These are phyloP conservation scores for Coptodon bakossiorum DNA, from an alignment of 2,113 vertebrate genomes.

Conservation along the genomic window DNA sequence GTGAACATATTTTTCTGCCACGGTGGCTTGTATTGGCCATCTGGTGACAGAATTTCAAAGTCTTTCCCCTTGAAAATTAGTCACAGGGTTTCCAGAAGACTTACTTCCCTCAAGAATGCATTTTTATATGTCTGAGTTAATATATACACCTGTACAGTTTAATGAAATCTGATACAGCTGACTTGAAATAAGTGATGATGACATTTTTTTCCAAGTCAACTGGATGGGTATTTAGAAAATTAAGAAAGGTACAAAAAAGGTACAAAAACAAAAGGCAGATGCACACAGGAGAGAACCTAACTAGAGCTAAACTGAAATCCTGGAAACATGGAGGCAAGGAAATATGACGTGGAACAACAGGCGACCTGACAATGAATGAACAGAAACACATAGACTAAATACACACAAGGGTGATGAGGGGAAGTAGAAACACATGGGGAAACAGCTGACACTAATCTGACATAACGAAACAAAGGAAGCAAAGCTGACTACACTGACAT, in stretches of 20 bases:
- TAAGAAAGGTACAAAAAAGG: not conserved
- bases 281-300: not conserved
- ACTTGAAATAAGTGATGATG: not conserved
- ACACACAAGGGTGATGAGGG: not conserved
- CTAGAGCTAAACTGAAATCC: not conserved
- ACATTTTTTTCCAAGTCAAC: not conserved
- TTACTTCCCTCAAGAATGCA: conserved; percentile 23
- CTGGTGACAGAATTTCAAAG: conserved; percentile 49
- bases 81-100: conserved; percentile 7
- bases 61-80: conserved; percentile 24
- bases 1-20: conserved; percentile 51
- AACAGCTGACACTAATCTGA: not conserved
- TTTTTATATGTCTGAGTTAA: not conserved
- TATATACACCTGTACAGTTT: not conserved
- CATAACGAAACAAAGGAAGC: not conserved
- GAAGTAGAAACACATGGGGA: not conserved
- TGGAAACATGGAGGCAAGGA: not conserved
- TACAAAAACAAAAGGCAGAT: not conserved
- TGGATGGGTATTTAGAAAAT: not conserved
- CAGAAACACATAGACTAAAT: not conserved
- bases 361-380: accelerated
- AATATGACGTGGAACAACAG: not conserved
- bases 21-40: conserved; percentile 45
- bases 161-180: not conserved
- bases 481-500: not conserved